Percentiles rank a stretch among this genome's conserved stretches.
phyloP scores from a whole-genome alignment of 2,888 invertebrate species.

The Perizoma flavofasciatum region DNA sequence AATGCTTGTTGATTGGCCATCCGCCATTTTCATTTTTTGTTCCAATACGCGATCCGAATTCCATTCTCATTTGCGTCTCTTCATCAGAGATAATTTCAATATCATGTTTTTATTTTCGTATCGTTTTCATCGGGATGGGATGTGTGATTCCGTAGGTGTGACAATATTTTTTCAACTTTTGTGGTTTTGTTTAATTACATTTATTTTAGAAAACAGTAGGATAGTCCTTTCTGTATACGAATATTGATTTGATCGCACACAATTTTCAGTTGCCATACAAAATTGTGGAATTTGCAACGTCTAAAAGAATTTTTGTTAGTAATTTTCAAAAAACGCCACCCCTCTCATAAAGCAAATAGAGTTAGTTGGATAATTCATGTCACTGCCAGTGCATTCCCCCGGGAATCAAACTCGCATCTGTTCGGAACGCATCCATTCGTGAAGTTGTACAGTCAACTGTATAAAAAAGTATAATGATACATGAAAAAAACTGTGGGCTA shows the following conservation, averaged over 20 bases:
- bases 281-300: no score
- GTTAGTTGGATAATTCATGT: constrained; percentile 42
- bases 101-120: not conserved
- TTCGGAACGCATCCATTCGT: constrained; percentile 32
- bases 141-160: no score
- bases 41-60: not conserved
- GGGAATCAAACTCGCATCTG: constrained; percentile 41
- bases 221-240: no score
- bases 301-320: constrained; percentile 4
- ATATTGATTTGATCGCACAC: no score
- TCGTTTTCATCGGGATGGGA: no score
- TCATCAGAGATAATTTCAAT: not conserved
- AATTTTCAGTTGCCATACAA: no score
- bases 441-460: constrained; percentile 28
- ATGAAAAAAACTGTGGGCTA: no score
- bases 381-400: constrained; percentile 30
- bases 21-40: constrained; percentile 31
- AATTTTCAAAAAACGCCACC: constrained; percentile 24
- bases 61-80: not conserved
- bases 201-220: no score
- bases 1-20: constrained; percentile 40
- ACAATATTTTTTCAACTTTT: no score
- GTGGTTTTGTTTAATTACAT: no score
- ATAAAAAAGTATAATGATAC: constrained; percentile 6
- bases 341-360: constrained; percentile 38